Conservation (phyloP, 2,797 vertebrate species). For the Enteromius fasciolatus region DNA sequence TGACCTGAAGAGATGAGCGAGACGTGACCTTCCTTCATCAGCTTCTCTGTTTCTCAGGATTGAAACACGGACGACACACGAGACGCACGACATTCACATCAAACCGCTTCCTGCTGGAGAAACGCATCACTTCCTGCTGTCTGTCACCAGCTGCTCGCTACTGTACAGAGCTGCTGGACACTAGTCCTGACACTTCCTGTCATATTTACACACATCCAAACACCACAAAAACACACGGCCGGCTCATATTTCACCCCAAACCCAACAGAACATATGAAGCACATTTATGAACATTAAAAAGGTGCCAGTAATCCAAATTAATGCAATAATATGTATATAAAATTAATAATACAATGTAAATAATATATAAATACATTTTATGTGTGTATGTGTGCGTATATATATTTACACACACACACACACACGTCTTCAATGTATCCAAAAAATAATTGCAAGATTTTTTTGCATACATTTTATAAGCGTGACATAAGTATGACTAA, state of each 20-base stretch:
- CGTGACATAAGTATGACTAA: neutral
- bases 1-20: neutral
- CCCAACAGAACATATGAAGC: neutral
- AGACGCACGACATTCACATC: neutral
- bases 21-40: neutral
- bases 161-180: neutral
- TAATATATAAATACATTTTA: too few species aligned
- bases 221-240: neutral
- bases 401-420: too few species aligned
- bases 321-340: neutral
- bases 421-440: too few species aligned
- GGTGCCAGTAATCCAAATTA: neutral
- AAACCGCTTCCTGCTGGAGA: neutral
- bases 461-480: neutral
- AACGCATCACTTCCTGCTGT: neutral
- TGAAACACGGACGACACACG: conserved; percentile 1
- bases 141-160: neutral
- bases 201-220: neutral
- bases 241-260: conserved; percentile 4
- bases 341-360: too few species aligned
- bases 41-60: conserved; percentile 20
- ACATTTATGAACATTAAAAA: neutral
- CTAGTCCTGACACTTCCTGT: neutral
- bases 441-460: neutral
- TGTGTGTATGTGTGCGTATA: too few species aligned